A percentile compares a stretch with the other conserved stretches of the same genome.
Conservation (phyloP, 2,113 vertebrate genomes). For the Aphelocoma coerulescens region DNA sequence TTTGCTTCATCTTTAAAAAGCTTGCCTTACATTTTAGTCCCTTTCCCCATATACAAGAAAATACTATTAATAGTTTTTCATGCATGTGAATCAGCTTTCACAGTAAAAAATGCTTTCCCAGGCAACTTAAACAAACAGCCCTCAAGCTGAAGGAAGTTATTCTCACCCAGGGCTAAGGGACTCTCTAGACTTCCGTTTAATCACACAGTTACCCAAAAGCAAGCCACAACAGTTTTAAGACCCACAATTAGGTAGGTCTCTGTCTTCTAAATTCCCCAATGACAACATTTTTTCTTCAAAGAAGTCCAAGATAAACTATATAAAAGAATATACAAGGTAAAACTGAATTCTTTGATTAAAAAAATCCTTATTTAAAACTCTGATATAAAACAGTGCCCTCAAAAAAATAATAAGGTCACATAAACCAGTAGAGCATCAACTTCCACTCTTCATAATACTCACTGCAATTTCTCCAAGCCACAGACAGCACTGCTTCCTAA, state of each 20-base stretch:
- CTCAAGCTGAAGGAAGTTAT: background rate
- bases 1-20: background rate
- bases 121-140: background rate
- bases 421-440: background rate
- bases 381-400: background rate
- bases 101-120: background rate
- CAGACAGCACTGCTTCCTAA: slow-evolving; percentile 75
- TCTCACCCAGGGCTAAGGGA: background rate
- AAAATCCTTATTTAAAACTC: background rate
- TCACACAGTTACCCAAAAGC: background rate
- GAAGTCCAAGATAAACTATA: background rate
- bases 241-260: background rate
- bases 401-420: background rate
- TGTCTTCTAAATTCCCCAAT: background rate
- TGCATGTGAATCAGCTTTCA: background rate
- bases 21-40: background rate
- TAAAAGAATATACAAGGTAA: background rate
- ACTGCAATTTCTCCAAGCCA: slow-evolving; percentile 88
- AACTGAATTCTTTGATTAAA: background rate
- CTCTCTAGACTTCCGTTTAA: background rate
- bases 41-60: background rate
- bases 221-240: background rate
- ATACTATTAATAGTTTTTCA: background rate
- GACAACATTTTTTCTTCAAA: background rate
- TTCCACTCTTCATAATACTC: slow-evolving; percentile 53